phyloP scores from a whole-genome alignment of 2,888 invertebrate genomes.

The Conus canariensis region DNA sequence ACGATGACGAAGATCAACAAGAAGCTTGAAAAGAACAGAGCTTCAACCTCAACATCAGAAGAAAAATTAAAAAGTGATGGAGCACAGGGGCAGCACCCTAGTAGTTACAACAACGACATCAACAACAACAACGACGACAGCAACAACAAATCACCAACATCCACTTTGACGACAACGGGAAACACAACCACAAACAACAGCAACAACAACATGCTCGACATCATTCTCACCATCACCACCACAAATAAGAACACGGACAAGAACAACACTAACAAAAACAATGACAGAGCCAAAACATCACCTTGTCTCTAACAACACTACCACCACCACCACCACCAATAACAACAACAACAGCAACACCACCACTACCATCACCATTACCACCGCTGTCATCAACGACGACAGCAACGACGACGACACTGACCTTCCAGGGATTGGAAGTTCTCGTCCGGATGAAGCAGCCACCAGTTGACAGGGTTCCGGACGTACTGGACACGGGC shows the following conservation, averaged over 20 bases:
- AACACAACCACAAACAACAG: neutral
- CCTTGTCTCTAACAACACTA: neutral
- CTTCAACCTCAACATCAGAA: too few species aligned
- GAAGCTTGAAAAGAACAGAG: too few species aligned
- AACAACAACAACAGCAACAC: neutral
- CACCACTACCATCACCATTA: neutral
- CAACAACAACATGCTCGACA: too few species aligned
- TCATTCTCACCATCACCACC: too few species aligned
- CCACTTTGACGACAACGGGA: neutral
- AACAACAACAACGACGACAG: neutral
- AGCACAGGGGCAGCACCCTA: too few species aligned
- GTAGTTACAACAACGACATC: too few species aligned
- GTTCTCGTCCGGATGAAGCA: conserved; percentile 73
- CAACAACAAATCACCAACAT: neutral
- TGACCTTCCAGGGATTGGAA: conserved; percentile 73
- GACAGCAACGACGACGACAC: neutral
- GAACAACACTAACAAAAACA: neutral
- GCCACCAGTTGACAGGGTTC: conserved; percentile 68
- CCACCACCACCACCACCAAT: neutral
- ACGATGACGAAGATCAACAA: neutral
- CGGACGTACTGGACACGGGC: conserved; percentile 60
- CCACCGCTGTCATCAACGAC: neutral
- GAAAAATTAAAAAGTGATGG: too few species aligned
- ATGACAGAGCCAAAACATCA: neutral
- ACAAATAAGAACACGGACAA: too few species aligned